A percentile compares a stretch with the other conserved stretches of the same genome.
These are phyloP conservation scores for Pecten maximus DNA, from an alignment of 2,888 invertebrate genomes.

Conservation along the genomic window DNA sequence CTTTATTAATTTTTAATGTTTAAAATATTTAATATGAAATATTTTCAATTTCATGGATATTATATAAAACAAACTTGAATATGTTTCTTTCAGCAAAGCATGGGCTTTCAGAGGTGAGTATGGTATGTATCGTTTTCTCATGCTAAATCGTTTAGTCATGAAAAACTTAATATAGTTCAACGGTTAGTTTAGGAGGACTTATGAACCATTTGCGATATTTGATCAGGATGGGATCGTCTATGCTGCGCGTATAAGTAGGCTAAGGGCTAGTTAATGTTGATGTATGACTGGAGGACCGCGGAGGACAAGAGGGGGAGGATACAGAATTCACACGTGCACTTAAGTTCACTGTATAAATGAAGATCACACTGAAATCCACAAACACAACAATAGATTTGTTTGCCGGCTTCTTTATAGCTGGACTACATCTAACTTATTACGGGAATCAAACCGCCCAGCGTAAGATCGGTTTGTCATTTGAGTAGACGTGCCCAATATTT, in stretches of 20 bases:
- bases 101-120: neutral
- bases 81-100: no score
- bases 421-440: neutral
- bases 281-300: neutral
- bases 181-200: neutral
- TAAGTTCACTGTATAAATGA: slow-evolving; percentile 12
- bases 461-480: slow-evolving; percentile 6
- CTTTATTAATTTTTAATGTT: neutral
- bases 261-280: neutral
- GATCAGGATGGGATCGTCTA: neutral
- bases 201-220: neutral
- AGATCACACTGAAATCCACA: neutral
- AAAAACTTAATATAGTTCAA: neutral
- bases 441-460: neutral
- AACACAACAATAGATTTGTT: neutral
- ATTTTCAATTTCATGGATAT: neutral
- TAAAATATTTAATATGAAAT: neutral
- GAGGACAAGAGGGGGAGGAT: neutral
- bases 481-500: slow-evolving; percentile 23
- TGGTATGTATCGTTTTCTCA: neutral
- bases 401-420: slow-evolving; percentile 2
- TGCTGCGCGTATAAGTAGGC: neutral
- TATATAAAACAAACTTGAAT: neutral
- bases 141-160: neutral
- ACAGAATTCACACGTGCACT: slow-evolving; percentile 14